Percentiles rank a stretch among this genome's conserved stretches.
These are phyloP conservation scores for Oreonectes daqikongensis DNA, from an alignment of 2,797 vertebrate genomes.

Conservation along the genomic window DNA sequence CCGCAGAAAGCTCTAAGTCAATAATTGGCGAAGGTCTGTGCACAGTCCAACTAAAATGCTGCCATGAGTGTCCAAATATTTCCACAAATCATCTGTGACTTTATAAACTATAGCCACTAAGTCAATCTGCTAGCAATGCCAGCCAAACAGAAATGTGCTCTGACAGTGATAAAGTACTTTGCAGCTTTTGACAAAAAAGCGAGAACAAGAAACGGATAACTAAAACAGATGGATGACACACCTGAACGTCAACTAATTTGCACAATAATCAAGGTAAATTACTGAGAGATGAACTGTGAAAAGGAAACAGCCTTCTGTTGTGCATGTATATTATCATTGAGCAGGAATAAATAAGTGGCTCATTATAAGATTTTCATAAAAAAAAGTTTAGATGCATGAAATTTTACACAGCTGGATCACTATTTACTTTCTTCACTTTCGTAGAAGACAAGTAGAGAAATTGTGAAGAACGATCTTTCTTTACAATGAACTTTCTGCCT, in stretches of 20 bases:
- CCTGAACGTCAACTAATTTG: constrained; percentile 16
- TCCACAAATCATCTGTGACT: constrained; percentile 36
- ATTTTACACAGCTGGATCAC: too few species aligned
- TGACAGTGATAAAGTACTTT: constrained; percentile 32
- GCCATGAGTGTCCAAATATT: constrained; percentile 30
- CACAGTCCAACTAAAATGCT: constrained; percentile 7
- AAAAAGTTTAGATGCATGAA: background rate
- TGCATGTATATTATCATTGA: constrained; percentile 10
- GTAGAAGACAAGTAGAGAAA: background rate
- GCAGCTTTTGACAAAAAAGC: background rate
- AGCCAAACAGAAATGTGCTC: constrained; percentile 35
- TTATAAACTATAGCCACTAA: constrained; percentile 42
- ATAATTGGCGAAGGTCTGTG: background rate
- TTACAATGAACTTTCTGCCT: too few species aligned
- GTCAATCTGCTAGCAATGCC: constrained; percentile 33
- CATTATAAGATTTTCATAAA: background rate
- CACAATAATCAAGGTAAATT: constrained; percentile 19
- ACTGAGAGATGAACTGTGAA: background rate
- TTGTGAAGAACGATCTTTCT: too few species aligned
- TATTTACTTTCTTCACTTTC: background rate
- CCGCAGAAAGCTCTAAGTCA: constrained; percentile 36
- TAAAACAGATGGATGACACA: constrained; percentile 35
- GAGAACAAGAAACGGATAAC: constrained; percentile 11
- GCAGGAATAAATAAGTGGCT: constrained; percentile 1
- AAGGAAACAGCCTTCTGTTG: background rate